These are phyloP conservation scores for Trachymyrmex septentrionalis DNA, from an alignment of 1,140 invertebrate genomes.

Conservation along the genomic window DNA sequence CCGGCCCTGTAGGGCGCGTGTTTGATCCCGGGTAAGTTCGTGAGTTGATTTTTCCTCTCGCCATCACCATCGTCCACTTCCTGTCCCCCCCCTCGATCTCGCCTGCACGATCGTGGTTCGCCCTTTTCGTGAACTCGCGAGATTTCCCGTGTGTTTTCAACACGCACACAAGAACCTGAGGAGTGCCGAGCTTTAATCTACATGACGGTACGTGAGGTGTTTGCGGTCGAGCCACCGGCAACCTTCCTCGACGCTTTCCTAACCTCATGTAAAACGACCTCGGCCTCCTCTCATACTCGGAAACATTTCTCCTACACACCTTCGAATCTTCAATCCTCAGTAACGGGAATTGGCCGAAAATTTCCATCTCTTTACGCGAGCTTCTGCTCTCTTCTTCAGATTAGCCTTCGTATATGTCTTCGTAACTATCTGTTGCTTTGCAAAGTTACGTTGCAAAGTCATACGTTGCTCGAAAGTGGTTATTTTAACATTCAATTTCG, in stretches of 20 bases:
- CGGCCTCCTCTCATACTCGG: background rate
- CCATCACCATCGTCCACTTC: background rate
- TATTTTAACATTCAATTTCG: constrained; percentile 19
- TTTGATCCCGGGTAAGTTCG: constrained; percentile 69
- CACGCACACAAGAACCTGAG: constrained; percentile 43
- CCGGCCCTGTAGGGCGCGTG: constrained; percentile 70
- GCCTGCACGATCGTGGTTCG: constrained; percentile 32
- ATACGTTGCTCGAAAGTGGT: background rate
- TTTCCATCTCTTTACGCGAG: constrained; percentile 7
- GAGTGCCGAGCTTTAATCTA: constrained; percentile 78
- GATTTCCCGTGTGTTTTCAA: constrained; percentile 81
- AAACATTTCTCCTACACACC: background rate
- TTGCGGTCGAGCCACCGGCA: constrained; percentile 29
- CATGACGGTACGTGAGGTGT: constrained; percentile 57
- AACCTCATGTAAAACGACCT: constrained; percentile 68
- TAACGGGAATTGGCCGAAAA: background rate
- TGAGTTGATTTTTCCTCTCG: constrained; percentile 67
- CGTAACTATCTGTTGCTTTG: background rate
- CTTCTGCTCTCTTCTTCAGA: background rate
- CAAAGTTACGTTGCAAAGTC: background rate
- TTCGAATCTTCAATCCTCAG: constrained; percentile 41
- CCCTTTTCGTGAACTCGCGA: constrained; percentile 68
- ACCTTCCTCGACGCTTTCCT: constrained; percentile 18
- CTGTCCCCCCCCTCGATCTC: background rate
- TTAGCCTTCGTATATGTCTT: background rate